phyloP scores from a whole-genome alignment of 2,797 vertebrate species.

The Sebastes goodei region DNA sequence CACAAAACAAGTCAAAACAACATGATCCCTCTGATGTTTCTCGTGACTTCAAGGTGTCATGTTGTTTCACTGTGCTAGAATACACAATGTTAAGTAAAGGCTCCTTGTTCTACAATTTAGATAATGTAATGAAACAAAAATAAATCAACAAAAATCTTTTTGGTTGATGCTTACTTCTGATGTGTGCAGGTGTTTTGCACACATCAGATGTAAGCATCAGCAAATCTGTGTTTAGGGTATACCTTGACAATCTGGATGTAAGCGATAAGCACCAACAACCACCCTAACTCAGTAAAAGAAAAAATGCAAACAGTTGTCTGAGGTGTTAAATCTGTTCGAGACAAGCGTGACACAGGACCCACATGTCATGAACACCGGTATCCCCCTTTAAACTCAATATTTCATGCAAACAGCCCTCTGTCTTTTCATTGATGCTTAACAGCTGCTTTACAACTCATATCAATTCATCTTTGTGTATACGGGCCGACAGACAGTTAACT shows the following conservation, averaged over 20 bases:
- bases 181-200: too few relatives aligned
- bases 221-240: background rate
- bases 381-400: conserved; percentile 72
- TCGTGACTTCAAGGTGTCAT: background rate
- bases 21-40: background rate
- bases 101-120: background rate
- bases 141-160: background rate
- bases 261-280: conserved; percentile 2
- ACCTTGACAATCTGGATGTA: background rate
- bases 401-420: conserved; percentile 81
- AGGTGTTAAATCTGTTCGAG: conserved; percentile 19
- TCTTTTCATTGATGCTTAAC: conserved; percentile 87
- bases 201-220: background rate
- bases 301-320: conserved; percentile 26
- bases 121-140: background rate
- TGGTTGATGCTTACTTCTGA: too few relatives aligned
- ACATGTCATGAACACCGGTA: conserved; percentile 54
- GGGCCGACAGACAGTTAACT: conserved; percentile 58
- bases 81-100: background rate
- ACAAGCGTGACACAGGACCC: conserved; percentile 60
- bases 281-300: conserved; percentile 44
- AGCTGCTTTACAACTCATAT: conserved; percentile 58
- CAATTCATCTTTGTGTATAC: conserved; percentile 33
- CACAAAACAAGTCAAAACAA: background rate
- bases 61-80: background rate